These are phyloP conservation scores for Pseudorectes ferrugineus DNA, from an alignment of 2,113 vertebrate species.

Conservation along the genomic window DNA sequence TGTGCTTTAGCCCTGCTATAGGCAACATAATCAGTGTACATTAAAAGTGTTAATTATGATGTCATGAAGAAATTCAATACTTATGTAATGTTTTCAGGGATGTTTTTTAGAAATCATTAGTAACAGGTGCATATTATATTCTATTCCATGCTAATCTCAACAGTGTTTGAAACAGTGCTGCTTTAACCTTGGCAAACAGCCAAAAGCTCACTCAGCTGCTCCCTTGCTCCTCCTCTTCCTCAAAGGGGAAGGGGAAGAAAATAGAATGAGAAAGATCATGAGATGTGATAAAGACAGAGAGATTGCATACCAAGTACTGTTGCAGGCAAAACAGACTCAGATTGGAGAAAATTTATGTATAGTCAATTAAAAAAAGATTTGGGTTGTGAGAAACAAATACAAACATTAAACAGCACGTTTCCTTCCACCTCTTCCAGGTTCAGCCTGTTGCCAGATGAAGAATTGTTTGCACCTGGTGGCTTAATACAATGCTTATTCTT, in stretches of 20 bases:
- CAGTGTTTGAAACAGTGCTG: background rate
- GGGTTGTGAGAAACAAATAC: background rate
- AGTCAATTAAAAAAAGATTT: background rate
- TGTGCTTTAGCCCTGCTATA: background rate
- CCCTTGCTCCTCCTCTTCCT: background rate
- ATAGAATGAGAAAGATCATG: background rate
- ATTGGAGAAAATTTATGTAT: background rate
- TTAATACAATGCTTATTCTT: background rate
- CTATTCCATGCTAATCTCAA: background rate
- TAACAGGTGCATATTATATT: background rate
- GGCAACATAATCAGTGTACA: background rate
- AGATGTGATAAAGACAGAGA: background rate
- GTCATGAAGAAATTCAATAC: background rate
- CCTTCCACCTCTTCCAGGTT: background rate
- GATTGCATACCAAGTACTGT: background rate
- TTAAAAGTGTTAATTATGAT: background rate
- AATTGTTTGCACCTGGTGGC: background rate
- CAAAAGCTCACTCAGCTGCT: background rate
- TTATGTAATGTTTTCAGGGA: background rate
- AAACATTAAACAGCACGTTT: background rate
- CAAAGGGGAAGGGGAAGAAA: background rate
- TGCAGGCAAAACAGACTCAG: background rate
- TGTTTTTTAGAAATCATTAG: background rate
- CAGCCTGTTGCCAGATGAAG: background rate
- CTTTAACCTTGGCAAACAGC: background rate